Evolutionary conservation across 2,797 vertebrate species (phyloP), one percentile per base, ranked within the genome.

Genomic region (Perodicticus potto): DNA sequence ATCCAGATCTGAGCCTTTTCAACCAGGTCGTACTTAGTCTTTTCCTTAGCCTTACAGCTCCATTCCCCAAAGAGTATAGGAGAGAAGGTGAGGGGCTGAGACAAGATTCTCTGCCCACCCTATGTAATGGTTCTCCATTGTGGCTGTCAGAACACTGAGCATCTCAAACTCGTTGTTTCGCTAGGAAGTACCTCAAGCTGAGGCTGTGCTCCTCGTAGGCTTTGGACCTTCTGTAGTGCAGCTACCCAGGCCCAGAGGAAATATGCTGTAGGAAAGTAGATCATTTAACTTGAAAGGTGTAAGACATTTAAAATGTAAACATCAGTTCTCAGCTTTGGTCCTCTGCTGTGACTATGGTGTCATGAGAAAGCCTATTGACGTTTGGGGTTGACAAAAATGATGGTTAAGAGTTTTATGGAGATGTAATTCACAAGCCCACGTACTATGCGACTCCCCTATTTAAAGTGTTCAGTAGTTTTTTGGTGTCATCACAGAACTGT

Each of bases 381-480:
- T 73, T 67, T 80, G 14, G 67, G 12, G 49, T 49, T 81, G 77
- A 67, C 9, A 32, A 74, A 70, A 81, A 67, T 11, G 12, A 4
- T 57, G 61, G 0, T 77, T 77, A 78, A 27, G 63, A 23, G 53
- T 53, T 76, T 76, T 61, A n/a, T 53, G 25, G n/a, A 76, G 37
- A 23, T 67, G 14, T 32, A 22, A 3, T 43, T 77, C 69, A 34
- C 55, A 17, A 32, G 4, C 17, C 2, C 23, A 69, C 55, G 2
- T 1, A 5, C 19, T 1, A 0, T 45, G 11, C 5, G 0, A 3
- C 27, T 40, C 34, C 5, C 22, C 10, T 22, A 0, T 32, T 59
- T 19, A 23, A 37, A 16, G 32, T 69, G 2, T 19, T 23, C 32
- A 0, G 19, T 3, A 27, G 11, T 16, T 27, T 67, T 82, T 0